phyloP scores from a whole-genome alignment of 1,140 invertebrate genomes.

The Chrysomallon squamiferum region DNA sequence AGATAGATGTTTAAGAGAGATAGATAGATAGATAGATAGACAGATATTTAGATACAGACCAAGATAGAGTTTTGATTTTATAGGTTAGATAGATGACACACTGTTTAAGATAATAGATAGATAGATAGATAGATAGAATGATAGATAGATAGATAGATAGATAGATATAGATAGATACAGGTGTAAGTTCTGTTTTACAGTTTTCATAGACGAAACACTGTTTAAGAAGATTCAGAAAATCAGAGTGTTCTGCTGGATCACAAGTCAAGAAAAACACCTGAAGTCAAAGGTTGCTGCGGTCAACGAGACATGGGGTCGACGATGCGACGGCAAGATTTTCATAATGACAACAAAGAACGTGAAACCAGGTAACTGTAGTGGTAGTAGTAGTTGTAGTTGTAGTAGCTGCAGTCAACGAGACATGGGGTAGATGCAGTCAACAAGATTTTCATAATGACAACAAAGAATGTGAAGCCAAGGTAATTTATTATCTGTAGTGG shows the following conservation, averaged over 20 bases:
- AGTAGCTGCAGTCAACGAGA: neutral
- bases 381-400: neutral
- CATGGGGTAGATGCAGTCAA: neutral
- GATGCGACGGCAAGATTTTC: conserved; percentile 88
- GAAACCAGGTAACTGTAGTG: conserved; percentile 22
- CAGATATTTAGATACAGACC: too few species aligned
- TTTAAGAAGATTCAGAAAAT: conserved; percentile 34
- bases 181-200: too few species aligned
- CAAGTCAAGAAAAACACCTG: conserved; percentile 90
- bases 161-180: too few species aligned
- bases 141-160: too few species aligned
- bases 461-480: neutral
- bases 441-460: neutral
- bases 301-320: conserved; percentile 91
- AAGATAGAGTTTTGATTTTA: too few species aligned
- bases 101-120: too few species aligned
- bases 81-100: too few species aligned
- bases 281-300: conserved; percentile 89
- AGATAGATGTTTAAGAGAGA: too few species aligned
- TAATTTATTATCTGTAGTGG: too few species aligned
- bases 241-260: conserved; percentile 91
- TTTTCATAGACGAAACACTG: too few species aligned
- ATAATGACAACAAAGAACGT: conserved; percentile 19
- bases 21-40: too few species aligned
- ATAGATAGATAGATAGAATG: too few species aligned